Conservation (phyloP, 2,888 invertebrate species). For the Lepidochitona cinerea region DNA sequence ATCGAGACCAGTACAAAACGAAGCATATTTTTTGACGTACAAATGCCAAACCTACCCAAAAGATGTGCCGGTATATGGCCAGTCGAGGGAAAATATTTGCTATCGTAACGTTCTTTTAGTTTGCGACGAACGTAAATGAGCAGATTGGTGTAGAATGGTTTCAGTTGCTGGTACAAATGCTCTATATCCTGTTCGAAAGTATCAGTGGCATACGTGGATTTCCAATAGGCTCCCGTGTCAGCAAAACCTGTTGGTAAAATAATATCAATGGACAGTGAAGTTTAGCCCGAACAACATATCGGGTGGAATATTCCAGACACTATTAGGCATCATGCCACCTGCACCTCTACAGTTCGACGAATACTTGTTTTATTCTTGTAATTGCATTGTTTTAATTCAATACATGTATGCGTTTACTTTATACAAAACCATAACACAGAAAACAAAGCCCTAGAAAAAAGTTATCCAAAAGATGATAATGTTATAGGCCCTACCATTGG, state of each 20-base stretch:
- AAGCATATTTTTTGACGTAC: neutral
- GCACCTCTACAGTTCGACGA: too few relatives aligned
- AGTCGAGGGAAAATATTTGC: conserved; percentile 76
- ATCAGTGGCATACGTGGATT: conserved; percentile 84
- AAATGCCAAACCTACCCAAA: conserved; percentile 74
- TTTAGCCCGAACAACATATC: too few relatives aligned
- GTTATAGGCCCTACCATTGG: conserved; percentile 80
- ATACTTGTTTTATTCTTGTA: too few relatives aligned
- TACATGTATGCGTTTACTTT: too few relatives aligned
- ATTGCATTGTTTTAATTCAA: too few relatives aligned
- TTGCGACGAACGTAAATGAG: conserved; percentile 85
- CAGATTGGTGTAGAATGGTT: conserved; percentile 84
- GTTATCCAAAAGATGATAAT: too few relatives aligned
- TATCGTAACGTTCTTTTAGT: conserved; percentile 79
- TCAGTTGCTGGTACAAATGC: conserved; percentile 73
- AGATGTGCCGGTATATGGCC: conserved; percentile 90
- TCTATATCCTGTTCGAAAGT: conserved; percentile 78
- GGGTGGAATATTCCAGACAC: too few relatives aligned
- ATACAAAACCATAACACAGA: too few relatives aligned
- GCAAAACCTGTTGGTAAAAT: conserved; percentile 90
- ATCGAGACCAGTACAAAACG: neutral
- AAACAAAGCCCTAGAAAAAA: too few relatives aligned
- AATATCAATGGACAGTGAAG: too few relatives aligned
- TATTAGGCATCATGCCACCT: too few relatives aligned
- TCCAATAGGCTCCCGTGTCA: conserved; percentile 91